These are phyloP conservation scores for Drosophila fuyamai DNA, from an alignment of 1,140 invertebrate species.

Conservation along the genomic window DNA sequence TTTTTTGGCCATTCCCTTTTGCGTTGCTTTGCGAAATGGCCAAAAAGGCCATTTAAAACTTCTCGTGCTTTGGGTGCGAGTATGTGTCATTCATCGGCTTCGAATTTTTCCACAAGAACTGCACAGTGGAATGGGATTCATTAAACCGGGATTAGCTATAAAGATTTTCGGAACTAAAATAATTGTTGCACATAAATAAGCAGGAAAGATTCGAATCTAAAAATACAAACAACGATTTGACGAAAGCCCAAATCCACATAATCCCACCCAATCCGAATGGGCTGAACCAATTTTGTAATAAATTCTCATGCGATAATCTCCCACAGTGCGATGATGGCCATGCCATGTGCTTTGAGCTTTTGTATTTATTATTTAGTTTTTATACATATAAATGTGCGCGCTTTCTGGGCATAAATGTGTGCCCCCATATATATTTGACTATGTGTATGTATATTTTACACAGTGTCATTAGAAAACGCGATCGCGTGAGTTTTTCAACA, in stretches of 20 bases:
- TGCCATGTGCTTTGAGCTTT: conserved; percentile 11
- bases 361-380: conserved; percentile 51
- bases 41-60: conserved; percentile 16
- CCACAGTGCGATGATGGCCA: conserved; percentile 36
- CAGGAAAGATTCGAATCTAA: neutral
- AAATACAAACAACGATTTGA: conserved; percentile 24
- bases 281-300: conserved; percentile 34
- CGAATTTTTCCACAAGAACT: conserved; percentile 22
- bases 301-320: conserved; percentile 30
- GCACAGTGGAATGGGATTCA: conserved; percentile 30
- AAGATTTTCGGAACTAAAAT: neutral
- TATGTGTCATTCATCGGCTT: conserved; percentile 34
- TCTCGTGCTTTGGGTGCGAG: conserved; percentile 20
- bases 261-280: neutral
- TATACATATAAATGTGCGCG: conserved; percentile 31
- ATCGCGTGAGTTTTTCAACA: conserved; percentile 67
- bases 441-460: conserved; percentile 10
- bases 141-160: neutral
- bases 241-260: conserved; percentile 20
- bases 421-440: conserved; percentile 1
- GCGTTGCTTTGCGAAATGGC: neutral
- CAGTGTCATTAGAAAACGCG: conserved; percentile 44
- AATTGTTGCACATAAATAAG: conserved; percentile 7
- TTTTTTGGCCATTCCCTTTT: conserved; percentile 30
- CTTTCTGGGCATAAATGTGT: conserved; percentile 18